Conservation (phyloP, 2,797 vertebrate species). For the Oophaga sylvatica region DNA sequence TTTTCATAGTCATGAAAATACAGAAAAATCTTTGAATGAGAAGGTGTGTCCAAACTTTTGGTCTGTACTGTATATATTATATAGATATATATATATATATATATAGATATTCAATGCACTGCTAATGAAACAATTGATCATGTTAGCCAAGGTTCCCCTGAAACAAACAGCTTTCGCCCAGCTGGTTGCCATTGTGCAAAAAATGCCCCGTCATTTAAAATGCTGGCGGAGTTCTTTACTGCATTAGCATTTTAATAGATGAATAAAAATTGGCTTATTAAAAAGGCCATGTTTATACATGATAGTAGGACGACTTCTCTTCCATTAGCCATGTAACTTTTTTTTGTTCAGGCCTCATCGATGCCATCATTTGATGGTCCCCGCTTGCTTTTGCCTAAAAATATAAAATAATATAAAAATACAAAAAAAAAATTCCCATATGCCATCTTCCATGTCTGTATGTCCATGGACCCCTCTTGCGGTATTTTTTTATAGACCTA, state of each 20-base stretch:
- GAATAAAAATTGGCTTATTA: conserved; percentile 64
- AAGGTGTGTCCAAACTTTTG: too few relatives aligned
- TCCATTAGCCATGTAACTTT: too few relatives aligned
- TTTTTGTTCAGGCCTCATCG: too few relatives aligned
- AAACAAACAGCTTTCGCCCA: conserved; percentile 57
- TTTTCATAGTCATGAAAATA: too few relatives aligned
- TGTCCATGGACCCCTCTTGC: too few relatives aligned
- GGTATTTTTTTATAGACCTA: too few relatives aligned
- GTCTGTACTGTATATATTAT: too few relatives aligned
- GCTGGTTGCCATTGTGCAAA: conserved; percentile 54
- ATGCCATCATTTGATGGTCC: background rate
- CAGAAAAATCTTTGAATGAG: too few relatives aligned
- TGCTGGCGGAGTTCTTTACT: conserved; percentile 56
- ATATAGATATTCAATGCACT: background rate
- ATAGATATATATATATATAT: too few relatives aligned
- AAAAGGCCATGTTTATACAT: conserved; percentile 47
- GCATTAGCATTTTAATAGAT: conserved; percentile 63
- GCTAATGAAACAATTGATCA: conserved; percentile 42
- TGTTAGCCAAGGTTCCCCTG: conserved; percentile 39
- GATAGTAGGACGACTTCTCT: background rate
- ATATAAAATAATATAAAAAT: too few relatives aligned
- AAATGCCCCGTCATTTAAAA: conserved; percentile 53
- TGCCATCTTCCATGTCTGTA: too few relatives aligned
- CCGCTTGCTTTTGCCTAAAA: background rate
- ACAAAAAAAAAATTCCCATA: too few relatives aligned